Conservation (phyloP, 1,140 invertebrate genomes). For the Drosophila ercepeae region DNA sequence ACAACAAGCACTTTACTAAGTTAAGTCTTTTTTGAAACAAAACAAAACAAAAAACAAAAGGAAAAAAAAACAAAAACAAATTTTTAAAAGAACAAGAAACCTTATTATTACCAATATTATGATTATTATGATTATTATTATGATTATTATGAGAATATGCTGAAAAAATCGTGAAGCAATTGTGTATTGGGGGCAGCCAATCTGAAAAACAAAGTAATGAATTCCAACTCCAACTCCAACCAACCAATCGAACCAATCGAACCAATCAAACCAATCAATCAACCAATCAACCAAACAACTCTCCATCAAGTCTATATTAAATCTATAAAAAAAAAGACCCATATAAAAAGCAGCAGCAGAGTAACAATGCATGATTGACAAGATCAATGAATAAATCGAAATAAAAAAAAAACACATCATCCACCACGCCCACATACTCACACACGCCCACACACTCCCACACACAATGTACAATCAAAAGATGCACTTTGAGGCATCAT, state of each 20-base stretch:
- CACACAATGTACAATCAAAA: not conserved
- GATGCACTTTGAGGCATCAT: not conserved
- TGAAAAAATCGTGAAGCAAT: conserved; percentile 84
- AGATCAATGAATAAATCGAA: conserved; percentile 44
- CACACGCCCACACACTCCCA: not conserved
- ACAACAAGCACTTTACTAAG: conserved; percentile 53
- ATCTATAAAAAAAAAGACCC: not conserved
- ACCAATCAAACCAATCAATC: conserved; percentile 41
- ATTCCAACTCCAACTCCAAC: conserved; percentile 11
- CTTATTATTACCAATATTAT: conserved; percentile 41
- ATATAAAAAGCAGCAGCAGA: conserved; percentile 28
- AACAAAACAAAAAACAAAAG: conserved; percentile 20
- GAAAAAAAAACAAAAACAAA: conserved; percentile 17
- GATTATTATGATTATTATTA: conserved; percentile 64
- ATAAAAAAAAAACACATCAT: conserved; percentile 33
- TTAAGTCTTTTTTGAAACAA: conserved; percentile 62
- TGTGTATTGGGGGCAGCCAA: conserved; percentile 83
- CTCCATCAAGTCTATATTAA: conserved; percentile 37
- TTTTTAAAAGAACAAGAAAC: conserved; percentile 36
- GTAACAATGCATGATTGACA: conserved; percentile 37
- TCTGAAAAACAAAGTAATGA: conserved; percentile 33
- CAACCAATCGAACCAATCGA: conserved; percentile 49
- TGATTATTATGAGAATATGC: conserved; percentile 78
- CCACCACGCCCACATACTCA: conserved; percentile 18
- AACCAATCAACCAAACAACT: conserved; percentile 37